Evolutionary conservation across 2,797 vertebrate species (phyloP), one percentile per base, ranked within the genome.

Genomic region (Merluccius polli): DNA sequence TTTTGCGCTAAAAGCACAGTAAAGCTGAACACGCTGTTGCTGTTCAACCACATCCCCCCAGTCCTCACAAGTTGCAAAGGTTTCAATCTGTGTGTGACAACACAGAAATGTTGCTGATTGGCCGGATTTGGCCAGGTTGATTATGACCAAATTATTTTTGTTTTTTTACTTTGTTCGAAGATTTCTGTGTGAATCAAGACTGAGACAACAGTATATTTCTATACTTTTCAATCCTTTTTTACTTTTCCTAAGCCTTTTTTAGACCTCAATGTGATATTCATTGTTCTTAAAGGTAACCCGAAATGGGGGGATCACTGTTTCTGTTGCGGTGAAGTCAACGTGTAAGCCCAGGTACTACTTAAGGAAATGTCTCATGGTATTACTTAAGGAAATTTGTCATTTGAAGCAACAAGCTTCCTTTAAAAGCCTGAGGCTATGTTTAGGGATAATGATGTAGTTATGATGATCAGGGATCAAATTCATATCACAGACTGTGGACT

Each of bases 221-320:
- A 65, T 65, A 65, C 59, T 65, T 65, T 65, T 65, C 59, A 65
- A 65, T 65, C 59, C 59, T 65, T 65, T 65, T 27, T 11, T 65
- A 65, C 59, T 24, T 27, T 27, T 65, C 59, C 24, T 65, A 27
- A 0, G 59, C 24, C 11, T 5, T 65, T 65, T 65, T 11, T 7
- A 27, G 21, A 65, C 24, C 59, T 65, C 11, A 3, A 27, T 27
- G 24, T 27, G 59, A 65, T 63, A n/a, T 63, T 8, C 6, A 9
- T 1, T 44, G 48, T 52, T 52, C 48, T 52, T 21, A 52, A 52
- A n/a, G 48, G 41, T 16, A 36, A 44, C 44, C 16, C 11, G 16
- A 6, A 18, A n/a, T 15, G 16, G 52, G 52, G 8, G 16, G 44
- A 52, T 7, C 21, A 2, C 21, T 24, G 8, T 24, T 59, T 59